These are phyloP conservation scores for Tympanoctomys barrerae DNA, from an alignment of 2,797 vertebrate genomes.

Conservation along the genomic window DNA sequence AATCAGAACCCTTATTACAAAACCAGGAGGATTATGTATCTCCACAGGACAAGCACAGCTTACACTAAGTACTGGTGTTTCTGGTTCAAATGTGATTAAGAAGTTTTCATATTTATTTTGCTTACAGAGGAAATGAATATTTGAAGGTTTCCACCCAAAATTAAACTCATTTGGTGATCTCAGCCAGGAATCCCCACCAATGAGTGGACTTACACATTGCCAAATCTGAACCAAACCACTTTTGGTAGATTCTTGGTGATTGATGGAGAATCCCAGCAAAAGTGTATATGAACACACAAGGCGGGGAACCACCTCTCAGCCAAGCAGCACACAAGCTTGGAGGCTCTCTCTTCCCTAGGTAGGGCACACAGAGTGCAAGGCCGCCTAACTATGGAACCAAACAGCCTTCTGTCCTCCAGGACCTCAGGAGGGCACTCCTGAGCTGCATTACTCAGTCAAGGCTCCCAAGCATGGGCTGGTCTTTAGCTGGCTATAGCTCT, in stretches of 20 bases:
- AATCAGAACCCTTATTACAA: not conserved
- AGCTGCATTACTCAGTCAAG: slow-evolving; percentile 96
- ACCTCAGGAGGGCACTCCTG: slow-evolving; percentile 91
- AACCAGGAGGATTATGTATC: not conserved
- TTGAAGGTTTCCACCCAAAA: not conserved
- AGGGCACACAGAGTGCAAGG: not conserved
- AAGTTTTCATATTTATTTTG: not conserved
- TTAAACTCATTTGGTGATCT: not conserved
- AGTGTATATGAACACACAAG: slow-evolving; percentile 54
- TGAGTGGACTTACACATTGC: not conserved
- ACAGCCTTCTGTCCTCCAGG: not conserved
- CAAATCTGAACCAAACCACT: slow-evolving; percentile 64
- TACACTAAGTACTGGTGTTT: not conserved
- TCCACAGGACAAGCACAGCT: not conserved
- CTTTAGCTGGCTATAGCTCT: slow-evolving; percentile 96
- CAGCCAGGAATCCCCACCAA: not conserved
- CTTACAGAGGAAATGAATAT: not conserved
- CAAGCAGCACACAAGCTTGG: not conserved
- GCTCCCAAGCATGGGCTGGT: slow-evolving; percentile 96
- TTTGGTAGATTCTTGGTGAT: slow-evolving; percentile 60
- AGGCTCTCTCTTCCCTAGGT: not conserved
- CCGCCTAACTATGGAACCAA: not conserved
- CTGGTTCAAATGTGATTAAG: not conserved
- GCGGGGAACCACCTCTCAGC: not conserved
- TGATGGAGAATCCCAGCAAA: slow-evolving; percentile 39